phyloP scores from a whole-genome alignment of 53 echinoderm and acorn worm species.

The Stichopus horrens region DNA sequence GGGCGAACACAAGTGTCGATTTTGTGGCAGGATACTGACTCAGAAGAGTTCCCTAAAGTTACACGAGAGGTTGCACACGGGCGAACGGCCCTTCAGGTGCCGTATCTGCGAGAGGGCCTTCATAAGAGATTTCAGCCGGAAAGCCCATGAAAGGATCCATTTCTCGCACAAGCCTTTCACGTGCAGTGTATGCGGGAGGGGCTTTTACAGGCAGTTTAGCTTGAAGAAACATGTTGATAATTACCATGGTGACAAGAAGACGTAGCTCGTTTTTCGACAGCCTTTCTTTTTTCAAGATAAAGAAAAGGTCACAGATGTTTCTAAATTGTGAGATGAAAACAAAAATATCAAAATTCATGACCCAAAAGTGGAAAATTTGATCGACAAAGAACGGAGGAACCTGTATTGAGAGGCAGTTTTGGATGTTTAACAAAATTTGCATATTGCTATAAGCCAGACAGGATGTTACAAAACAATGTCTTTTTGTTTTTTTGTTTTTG shows the following conservation, averaged over 20 bases:
- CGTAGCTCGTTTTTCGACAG: not conserved
- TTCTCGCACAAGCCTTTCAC: constrained; percentile 12
- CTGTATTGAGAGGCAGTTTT: too few species aligned
- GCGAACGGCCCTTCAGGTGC: constrained; percentile 10
- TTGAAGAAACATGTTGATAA: constrained; percentile 9
- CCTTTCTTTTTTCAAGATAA: too few species aligned
- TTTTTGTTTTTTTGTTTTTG: too few species aligned
- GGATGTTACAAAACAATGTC: too few species aligned
- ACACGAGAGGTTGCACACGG: constrained; percentile 26
- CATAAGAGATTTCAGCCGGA: constrained; percentile 16
- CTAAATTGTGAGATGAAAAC: too few species aligned
- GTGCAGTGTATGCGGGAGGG: constrained; percentile 16
- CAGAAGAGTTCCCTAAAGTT: constrained; percentile 10
- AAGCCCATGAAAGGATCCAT: constrained; percentile 28
- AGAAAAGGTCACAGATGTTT: too few species aligned
- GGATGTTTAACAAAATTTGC: too few species aligned
- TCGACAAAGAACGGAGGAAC: too few species aligned
- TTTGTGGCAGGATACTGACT: constrained; percentile 12
- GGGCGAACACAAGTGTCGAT: constrained; percentile 3
- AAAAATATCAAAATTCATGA: too few species aligned
- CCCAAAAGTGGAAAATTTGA: too few species aligned
- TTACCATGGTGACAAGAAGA: not conserved
- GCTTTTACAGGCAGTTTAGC: constrained; percentile 23
- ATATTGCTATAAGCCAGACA: too few species aligned
- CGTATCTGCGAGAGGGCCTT: constrained; percentile 21